These are phyloP conservation scores for Myoxocephalus aenaeus DNA, from an alignment of 2,797 vertebrate species.

Conservation along the genomic window DNA sequence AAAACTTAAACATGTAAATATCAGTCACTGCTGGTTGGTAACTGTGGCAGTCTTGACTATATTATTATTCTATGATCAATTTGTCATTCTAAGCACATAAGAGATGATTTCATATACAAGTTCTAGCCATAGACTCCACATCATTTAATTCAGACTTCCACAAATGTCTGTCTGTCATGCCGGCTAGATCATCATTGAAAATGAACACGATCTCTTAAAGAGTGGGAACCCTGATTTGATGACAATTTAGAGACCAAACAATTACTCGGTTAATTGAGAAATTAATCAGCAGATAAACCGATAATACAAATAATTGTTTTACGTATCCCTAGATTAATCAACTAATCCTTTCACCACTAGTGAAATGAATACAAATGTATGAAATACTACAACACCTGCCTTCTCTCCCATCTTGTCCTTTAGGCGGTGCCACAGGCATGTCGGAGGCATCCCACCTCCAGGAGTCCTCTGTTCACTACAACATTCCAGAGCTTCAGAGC, in stretches of 20 bases:
- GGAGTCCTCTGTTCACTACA: constrained; percentile 95
- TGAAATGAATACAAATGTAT: not conserved
- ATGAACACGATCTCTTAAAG: not conserved
- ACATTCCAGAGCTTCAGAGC: constrained; percentile 96
- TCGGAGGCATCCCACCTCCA: constrained; percentile 92
- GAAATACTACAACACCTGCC: not conserved
- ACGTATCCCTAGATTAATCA: not conserved
- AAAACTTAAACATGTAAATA: not conserved
- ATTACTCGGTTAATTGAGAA: not conserved
- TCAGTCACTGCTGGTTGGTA: not conserved
- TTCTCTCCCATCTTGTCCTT: not conserved
- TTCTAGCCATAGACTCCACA: not conserved
- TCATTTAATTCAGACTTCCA: not conserved
- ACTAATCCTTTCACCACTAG: not conserved
- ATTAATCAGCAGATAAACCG: not conserved
- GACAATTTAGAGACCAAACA: not conserved
- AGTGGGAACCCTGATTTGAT: not conserved
- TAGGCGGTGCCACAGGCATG: constrained; percentile 83
- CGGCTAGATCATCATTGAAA: not conserved
- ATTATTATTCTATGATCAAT: not conserved
- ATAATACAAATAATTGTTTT: not conserved
- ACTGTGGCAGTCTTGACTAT: not conserved
- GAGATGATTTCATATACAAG: not conserved
- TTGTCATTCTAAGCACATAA: not conserved
- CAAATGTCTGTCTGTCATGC: not conserved